Conservation (phyloP, 2,888 invertebrate species). For the Pocota personata region DNA sequence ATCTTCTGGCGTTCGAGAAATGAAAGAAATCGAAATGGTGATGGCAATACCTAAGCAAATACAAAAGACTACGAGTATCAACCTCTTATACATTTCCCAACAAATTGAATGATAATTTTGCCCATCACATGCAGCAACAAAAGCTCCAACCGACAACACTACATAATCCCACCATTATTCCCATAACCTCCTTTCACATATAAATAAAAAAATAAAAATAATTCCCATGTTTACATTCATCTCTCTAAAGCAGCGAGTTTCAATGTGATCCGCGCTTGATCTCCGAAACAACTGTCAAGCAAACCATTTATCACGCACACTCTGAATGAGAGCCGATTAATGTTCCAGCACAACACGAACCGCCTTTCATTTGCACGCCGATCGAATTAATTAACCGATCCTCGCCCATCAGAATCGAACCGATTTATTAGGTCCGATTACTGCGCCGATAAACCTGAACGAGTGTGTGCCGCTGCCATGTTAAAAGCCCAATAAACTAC, state of each 20-base stretch:
- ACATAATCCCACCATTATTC: not conserved
- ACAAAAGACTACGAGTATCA: too few relatives aligned
- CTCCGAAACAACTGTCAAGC: constrained; percentile 62
- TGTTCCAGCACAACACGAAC: constrained; percentile 65
- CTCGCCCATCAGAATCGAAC: constrained; percentile 70
- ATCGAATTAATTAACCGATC: constrained; percentile 73
- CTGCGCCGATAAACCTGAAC: constrained; percentile 41
- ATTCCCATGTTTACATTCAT: constrained; percentile 43
- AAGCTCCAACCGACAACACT: not conserved
- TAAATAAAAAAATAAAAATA: not conserved
- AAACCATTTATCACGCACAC: constrained; percentile 71
- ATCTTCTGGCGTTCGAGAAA: too few relatives aligned
- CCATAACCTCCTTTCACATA: constrained; percentile 54
- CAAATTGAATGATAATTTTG: too few relatives aligned
- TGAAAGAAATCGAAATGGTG: too few relatives aligned
- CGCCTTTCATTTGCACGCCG: constrained; percentile 73
- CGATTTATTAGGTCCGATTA: constrained; percentile 72
- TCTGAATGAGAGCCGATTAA: constrained; percentile 64
- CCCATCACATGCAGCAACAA: too few relatives aligned
- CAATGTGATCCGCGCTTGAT: constrained; percentile 48
- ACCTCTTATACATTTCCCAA: too few relatives aligned
- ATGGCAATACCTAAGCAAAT: too few relatives aligned
- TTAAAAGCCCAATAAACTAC: constrained; percentile 68
- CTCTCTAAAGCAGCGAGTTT: constrained; percentile 23
- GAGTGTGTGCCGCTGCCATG: not conserved